Evolutionary conservation across 2,888 invertebrate genomes (phyloP).

Genomic region (Synergus umbraculus): DNA sequence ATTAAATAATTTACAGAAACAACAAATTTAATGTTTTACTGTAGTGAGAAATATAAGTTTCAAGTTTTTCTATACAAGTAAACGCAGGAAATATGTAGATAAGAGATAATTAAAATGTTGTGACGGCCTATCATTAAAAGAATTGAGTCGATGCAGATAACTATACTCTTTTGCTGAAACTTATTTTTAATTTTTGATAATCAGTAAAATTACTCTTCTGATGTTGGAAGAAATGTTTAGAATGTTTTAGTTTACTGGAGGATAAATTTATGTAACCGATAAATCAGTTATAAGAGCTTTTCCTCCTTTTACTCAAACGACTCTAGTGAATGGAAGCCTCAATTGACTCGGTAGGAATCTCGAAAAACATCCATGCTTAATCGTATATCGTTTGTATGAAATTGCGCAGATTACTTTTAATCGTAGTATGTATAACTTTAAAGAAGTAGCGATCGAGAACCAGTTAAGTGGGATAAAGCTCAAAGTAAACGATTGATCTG

Average conservation of each 20-base stretch:
- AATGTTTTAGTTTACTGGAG: neutral
- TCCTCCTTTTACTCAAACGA: neutral
- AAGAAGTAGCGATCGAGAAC: conserved; percentile 20
- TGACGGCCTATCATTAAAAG: neutral
- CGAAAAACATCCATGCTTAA: conserved; percentile 25
- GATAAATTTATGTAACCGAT: neutral
- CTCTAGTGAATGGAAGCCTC: conserved; percentile 18
- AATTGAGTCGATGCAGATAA: neutral
- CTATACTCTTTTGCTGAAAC: neutral
- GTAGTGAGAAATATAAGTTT: too few relatives aligned
- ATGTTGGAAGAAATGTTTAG: neutral
- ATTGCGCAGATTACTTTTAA: conserved; percentile 35
- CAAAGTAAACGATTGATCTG: conserved; percentile 27
- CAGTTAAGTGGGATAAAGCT: conserved; percentile 19
- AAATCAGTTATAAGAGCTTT: neutral
- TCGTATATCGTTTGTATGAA: conserved; percentile 26
- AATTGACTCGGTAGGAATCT: conserved; percentile 27
- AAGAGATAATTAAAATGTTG: neutral
- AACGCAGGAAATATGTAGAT: neutral
- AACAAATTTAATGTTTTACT: too few relatives aligned
- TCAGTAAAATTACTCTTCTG: neutral
- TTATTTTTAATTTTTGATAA: neutral
- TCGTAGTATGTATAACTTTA: conserved; percentile 2
- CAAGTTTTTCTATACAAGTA: neutral
- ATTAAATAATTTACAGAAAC: too few relatives aligned